Evolutionary conservation across 2,797 vertebrate genomes (phyloP).

Genomic region (Myotis daubentonii): DNA sequence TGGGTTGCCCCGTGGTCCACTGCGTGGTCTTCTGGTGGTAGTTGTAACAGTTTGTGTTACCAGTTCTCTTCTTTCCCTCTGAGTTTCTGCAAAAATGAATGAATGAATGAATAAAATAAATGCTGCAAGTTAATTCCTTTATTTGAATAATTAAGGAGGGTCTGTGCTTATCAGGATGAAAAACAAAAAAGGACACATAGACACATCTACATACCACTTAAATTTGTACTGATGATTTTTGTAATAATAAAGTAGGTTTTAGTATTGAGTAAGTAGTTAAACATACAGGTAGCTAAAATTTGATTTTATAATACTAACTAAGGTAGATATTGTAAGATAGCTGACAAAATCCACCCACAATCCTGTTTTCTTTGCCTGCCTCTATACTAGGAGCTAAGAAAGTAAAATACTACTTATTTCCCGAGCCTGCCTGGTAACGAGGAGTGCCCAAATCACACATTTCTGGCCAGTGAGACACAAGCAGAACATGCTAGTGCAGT

Average conservation of each 20-base stretch:
- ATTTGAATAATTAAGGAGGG: conserved; percentile 20
- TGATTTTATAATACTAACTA: background rate
- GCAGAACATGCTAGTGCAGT: background rate
- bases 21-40: conserved; percentile 83
- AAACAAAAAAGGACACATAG: background rate
- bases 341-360: background rate
- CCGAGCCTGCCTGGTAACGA: background rate
- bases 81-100: conserved; percentile 85
- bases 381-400: background rate
- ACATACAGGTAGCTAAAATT: background rate
- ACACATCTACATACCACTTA: no score
- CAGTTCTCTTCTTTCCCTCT: conserved; percentile 89
- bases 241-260: background rate
- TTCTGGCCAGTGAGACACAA: background rate
- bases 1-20: conserved; percentile 63
- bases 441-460: background rate
- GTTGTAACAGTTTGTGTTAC: conserved; percentile 87
- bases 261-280: background rate
- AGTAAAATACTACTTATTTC: background rate
- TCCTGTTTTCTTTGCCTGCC: background rate
- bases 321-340: background rate
- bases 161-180: background rate
- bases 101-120: background rate
- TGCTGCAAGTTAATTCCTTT: background rate
- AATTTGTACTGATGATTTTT: background rate